Evolutionary conservation across 2,113 vertebrate species (phyloP).

Genomic region (Amphiprion ocellaris): DNA sequence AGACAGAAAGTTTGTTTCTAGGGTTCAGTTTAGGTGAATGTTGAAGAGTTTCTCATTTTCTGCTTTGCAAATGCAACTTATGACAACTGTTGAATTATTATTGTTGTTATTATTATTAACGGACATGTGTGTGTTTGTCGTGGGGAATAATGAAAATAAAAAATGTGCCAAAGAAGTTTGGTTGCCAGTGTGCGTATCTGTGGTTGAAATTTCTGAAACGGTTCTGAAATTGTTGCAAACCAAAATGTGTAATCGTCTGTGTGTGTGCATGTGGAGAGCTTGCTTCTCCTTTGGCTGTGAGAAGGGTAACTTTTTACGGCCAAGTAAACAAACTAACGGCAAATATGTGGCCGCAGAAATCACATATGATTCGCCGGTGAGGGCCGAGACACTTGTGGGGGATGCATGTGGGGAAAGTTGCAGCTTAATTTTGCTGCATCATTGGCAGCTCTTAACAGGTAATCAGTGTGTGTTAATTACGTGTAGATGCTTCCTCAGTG

Average conservation of each 20-base stretch:
- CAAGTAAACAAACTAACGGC: constrained; percentile 65
- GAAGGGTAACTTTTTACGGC: constrained; percentile 44
- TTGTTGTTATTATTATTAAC: not conserved
- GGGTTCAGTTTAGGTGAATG: not conserved
- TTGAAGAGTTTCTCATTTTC: no score
- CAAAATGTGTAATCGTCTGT: constrained; percentile 24
- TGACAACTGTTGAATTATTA: not conserved
- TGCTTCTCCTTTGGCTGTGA: constrained; percentile 31
- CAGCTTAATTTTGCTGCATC: constrained; percentile 2
- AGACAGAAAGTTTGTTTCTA: not conserved
- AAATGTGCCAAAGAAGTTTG: not conserved
- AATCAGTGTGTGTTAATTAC: not conserved
- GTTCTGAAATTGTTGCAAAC: not conserved
- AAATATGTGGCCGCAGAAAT: constrained; percentile 68
- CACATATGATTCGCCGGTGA: constrained; percentile 65
- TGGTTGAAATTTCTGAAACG: not conserved
- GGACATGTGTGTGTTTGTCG: not conserved
- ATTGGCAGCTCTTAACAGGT: constrained; percentile 1
- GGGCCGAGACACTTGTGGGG: constrained; percentile 20
- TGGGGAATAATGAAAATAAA: not conserved
- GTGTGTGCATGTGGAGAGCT: constrained; percentile 4
- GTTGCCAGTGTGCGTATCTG: not conserved
- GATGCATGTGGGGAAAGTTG: constrained; percentile 4
- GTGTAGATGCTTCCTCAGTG: no score
- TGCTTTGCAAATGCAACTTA: no score